Evolutionary conservation across 2,797 vertebrate genomes (phyloP).

Genomic region (Hylomyscus alleni): DNA sequence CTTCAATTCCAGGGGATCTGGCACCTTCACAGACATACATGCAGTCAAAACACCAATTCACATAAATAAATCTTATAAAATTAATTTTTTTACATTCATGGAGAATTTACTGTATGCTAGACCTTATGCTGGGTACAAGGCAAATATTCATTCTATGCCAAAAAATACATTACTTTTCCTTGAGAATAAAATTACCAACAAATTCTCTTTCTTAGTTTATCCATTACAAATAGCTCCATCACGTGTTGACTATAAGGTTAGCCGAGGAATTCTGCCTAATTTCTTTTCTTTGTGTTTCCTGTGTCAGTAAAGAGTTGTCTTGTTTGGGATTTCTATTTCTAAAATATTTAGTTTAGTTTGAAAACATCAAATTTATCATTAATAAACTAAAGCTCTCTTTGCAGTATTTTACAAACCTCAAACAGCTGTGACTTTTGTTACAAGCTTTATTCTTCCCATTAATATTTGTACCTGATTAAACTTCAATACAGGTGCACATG

Average conservation of each 20-base stretch:
- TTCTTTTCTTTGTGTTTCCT: constrained; percentile 53
- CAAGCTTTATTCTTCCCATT: constrained; percentile 86
- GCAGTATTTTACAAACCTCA: constrained; percentile 84
- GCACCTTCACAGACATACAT: background rate
- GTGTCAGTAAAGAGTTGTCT: constrained; percentile 57
- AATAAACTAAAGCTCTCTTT: constrained; percentile 80
- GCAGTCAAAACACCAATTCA: background rate
- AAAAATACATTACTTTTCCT: background rate
- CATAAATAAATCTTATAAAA: background rate
- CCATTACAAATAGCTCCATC: constrained; percentile 36
- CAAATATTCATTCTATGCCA: constrained; percentile 49
- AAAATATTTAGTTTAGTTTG: constrained; percentile 69
- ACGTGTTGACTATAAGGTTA: constrained; percentile 50
- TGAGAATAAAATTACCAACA: constrained; percentile 49
- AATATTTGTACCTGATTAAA: constrained; percentile 87
- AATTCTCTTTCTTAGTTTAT: constrained; percentile 18
- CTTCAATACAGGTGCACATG: constrained; percentile 88
- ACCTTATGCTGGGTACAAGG: background rate
- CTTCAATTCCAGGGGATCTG: background rate
- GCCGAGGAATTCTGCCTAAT: constrained; percentile 31
- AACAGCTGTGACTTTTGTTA: constrained; percentile 84
- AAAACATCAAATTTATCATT: constrained; percentile 85
- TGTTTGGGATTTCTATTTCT: constrained; percentile 61
- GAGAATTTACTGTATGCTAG: background rate
- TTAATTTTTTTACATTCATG: constrained; percentile 40